phyloP scores from a whole-genome alignment of 2,888 invertebrate genomes.

The Aphodius granarius region DNA sequence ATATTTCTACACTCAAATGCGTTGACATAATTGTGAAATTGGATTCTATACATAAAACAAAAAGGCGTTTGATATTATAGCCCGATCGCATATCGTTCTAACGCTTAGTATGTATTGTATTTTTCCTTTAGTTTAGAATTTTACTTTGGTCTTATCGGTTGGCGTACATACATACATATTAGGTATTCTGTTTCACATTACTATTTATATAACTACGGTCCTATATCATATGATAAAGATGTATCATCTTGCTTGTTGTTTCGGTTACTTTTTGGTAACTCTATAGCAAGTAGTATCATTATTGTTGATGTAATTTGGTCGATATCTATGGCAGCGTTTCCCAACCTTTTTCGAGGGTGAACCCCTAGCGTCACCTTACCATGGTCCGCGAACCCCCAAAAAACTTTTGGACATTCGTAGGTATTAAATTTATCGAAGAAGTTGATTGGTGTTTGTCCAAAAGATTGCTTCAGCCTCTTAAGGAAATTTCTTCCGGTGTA shows the following conservation, averaged over 20 bases:
- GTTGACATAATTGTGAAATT: neutral
- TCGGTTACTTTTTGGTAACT: neutral
- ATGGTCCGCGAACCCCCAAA: no score
- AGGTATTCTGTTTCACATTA: neutral
- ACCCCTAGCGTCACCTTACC: no score
- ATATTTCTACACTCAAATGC: neutral
- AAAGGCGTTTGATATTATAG: neutral
- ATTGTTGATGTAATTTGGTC: neutral
- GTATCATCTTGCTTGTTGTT: neutral
- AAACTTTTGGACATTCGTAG: no score
- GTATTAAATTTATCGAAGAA: no score
- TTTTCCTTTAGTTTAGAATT: neutral
- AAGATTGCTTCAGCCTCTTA: no score
- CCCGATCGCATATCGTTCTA: no score
- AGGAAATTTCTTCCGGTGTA: no score
- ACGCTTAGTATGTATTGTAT: neutral
- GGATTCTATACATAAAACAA: neutral
- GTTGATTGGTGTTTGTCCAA: no score
- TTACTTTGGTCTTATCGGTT: neutral
- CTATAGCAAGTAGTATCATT: neutral
- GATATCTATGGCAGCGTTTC: neutral
- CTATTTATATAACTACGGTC: neutral
- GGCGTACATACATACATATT: neutral
- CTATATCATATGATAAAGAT: neutral
- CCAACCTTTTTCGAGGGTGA: no score